Base-by-base conservation (phyloP, 2,888 invertebrate genomes). In the Spatulosminthurus flaviceps region DNA sequence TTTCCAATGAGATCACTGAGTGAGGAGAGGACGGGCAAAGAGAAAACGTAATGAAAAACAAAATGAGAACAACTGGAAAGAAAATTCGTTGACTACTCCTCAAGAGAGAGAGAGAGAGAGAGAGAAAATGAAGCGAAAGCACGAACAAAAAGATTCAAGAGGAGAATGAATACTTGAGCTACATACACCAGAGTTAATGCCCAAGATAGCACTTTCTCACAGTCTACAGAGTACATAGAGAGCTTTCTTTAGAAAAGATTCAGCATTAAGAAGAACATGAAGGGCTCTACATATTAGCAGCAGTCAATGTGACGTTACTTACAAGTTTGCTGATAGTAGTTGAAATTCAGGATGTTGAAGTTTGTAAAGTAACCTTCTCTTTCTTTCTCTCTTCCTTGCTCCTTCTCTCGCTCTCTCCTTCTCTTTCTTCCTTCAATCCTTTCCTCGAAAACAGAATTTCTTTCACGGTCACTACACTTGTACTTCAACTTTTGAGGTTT, bases 401-500 rank as follows among this genome's bases (percentile, higher is more conserved):
- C n/a, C 16, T 16, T 51, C 51, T n/a, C 16, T 19, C n/a, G n/a
- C 34, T 34, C 9, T 9, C 34, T 34, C 34, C 9, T 9, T 34
- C 9, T 34, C 34, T 7, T 7, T 51, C 51, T 4, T 51, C 51
- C 51, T 16, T 2, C 16, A 51, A n/a, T n/a, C n/a, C n/a, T n/a
- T n/a, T n/a, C n/a, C n/a, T n/a, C n/a, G n/a, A n/a, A n/a, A n/a
- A 16, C 51, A 51, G 24, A 22, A 72, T 72, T 72, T 42, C 61
- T 72, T 72, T 78, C 72, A 78, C 78, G 78, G 78, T 66, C 78
- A 78, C 71, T 72, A 64, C 42, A 78, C 77, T 71, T 24, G 22
- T 34, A 29, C 34, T 71, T 34, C 21, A n/a, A 29, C n/a, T 71
- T 21, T 13, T 29, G 11, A 51, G 16, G 7, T 51, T 4, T 51